These are phyloP conservation scores for Smithornis capensis DNA, from an alignment of 2,113 vertebrate species.

Conservation along the genomic window DNA sequence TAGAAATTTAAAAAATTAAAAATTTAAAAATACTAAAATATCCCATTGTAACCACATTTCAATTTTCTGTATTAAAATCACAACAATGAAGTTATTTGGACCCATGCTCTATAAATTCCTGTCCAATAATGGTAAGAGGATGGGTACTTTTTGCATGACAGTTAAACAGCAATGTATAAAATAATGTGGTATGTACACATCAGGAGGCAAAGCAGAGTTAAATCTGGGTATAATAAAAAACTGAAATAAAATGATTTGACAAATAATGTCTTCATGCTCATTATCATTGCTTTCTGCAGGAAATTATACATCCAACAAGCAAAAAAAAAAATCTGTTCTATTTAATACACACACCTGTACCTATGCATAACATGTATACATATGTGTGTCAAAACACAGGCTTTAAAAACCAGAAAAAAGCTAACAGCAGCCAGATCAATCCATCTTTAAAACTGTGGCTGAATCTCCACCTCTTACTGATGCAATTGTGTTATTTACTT, in stretches of 20 bases:
- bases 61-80: neutral
- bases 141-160: neutral
- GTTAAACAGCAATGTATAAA: neutral
- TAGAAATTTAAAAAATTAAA: too few relatives aligned
- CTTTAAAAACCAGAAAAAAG: neutral
- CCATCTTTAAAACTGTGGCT: neutral
- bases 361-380: too few relatives aligned
- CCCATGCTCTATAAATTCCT: neutral
- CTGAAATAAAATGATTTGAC: neutral
- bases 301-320: neutral
- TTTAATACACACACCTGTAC: neutral
- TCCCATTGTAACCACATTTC: neutral
- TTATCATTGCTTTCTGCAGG: neutral
- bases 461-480: neutral
- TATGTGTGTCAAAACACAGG: neutral
- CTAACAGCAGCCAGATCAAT: neutral
- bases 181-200: neutral
- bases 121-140: neutral
- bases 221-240: neutral
- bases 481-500: neutral
- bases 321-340: neutral
- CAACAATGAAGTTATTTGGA: neutral
- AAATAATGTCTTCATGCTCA: neutral
- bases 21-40: neutral
- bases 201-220: neutral